Base-by-base conservation (phyloP, 2,113 vertebrate genomes). In the Zeus faber region DNA sequence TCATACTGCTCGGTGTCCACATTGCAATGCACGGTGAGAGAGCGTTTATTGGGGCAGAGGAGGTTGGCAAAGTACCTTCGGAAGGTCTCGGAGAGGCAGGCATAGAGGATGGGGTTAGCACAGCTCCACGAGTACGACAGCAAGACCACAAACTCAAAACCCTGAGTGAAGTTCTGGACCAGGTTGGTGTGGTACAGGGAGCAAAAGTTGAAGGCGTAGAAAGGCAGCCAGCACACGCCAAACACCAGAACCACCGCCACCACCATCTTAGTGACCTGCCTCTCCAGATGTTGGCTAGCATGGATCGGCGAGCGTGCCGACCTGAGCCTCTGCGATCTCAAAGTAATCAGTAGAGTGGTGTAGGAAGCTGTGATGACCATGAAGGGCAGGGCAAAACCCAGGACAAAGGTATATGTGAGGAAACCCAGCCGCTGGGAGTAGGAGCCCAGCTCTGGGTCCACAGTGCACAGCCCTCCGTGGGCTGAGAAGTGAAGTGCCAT, bases 91-190 rank as follows among this genome's bases (percentile, higher is more conserved):
- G 89, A 91, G 50, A 90, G 60, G 58, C 84, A 88, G 35, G 83
- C 80, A 3, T 91, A 91, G 23, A 91, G 79, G 33, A 91, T 83
- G 24, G 90, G 89, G 62, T 91, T 91, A 3, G 85, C 80, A 0
- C 90, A 91, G 79, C 90, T 91, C 89, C 89, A 90, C 0, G 85
- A 85, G 61, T 91, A 91, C 0, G 90, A 91, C 65, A 91, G 41
- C 60, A 89, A 69, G n/a, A 91, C 87, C 22, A 77, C 76, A 1
- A 85, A 66, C 67, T 89, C 85, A 17, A 91, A 91, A 0, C 76
- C 76, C 18, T 67, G 67, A 24, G 65, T 23, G 17, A 90, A 84
- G 17, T 53, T 39, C 2, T 60, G 26, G 0, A 33, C 54, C 6
- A 64, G 7, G 9, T 67, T 64, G 0, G 0, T 54, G 14, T 63